Evolutionary conservation across 2,888 invertebrate species (phyloP), one percentile per base, ranked within the genome.

Genomic region (Aproaerema taeniolella): DNA sequence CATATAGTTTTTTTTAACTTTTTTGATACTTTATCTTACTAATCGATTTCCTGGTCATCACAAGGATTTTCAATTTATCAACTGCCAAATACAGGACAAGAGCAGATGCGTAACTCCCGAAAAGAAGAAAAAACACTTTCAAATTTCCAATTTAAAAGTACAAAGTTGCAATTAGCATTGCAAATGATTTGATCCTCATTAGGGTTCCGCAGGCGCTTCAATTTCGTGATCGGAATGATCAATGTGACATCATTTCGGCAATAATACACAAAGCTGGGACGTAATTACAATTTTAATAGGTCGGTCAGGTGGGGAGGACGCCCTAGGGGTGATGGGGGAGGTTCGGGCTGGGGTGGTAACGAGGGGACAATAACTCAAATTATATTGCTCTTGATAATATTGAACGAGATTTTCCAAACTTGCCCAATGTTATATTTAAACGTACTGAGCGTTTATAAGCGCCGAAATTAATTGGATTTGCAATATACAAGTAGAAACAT

Each of bases 241-340:
- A 66, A 79, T 70, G 70, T 56, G 64, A 66, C 65, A 68, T 70
- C 54, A 70, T 70, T 78, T 67, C 57, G 63, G 65, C 72, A 75
- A 74, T 74, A 75, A 74, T 65, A 77, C 68, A 67, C 69, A 71
- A 67, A 71, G 72, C 67, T 65, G 60, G 65, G 59, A 57, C 67
- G 70, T 78, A 78, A 82, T 82, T 80, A 80, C 72, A 67, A 76
- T 77, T 82, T 80, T 80, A 82, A 80, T 79, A 70, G 77, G 75
- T 72, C 71, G 77, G 79, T 76, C 80, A 80, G 65, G 60, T 55
- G 54, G 56, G 58, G 59, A 50, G 53, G 53, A 41, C 43, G 31
- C 41, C 42, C 20, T 16, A 14, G n/a, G n/a, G n/a, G n/a, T n/a
- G 26, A 28, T 26, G 41, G 31, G 43, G 47, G 46, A 39, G 43